Percentiles rank a stretch among this genome's conserved stretches.
Evolutionary conservation across 2,888 invertebrate species (phyloP).

Genomic region (Busseola fusca): DNA sequence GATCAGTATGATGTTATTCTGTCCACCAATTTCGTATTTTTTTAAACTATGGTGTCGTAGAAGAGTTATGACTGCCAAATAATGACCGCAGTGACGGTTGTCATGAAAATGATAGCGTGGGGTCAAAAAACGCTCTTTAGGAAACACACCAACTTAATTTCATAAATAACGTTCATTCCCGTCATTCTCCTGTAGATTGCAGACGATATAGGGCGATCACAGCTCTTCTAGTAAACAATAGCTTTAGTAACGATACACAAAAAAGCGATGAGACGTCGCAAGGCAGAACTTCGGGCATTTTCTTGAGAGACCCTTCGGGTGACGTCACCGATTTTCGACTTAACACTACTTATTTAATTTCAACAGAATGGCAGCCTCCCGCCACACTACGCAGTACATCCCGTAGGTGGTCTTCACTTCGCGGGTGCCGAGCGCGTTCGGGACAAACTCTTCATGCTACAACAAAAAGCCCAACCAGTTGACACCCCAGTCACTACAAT

Average conservation of each 20-base stretch:
- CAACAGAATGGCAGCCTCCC: slow-evolving; percentile 73
- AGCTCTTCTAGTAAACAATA: neutral
- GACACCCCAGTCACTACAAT: slow-evolving; percentile 45
- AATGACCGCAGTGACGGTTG: neutral
- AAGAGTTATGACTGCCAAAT: neutral
- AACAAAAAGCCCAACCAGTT: slow-evolving; percentile 55
- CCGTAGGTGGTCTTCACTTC: slow-evolving; percentile 81
- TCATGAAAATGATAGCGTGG: neutral
- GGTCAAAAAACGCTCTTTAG: neutral
- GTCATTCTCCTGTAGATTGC: neutral
- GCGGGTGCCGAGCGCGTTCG: slow-evolving; percentile 83
- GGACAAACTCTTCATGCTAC: slow-evolving; percentile 71
- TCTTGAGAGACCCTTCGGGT: neutral
- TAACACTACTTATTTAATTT: neutral
- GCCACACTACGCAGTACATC: slow-evolving; percentile 79
- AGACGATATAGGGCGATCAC: neutral
- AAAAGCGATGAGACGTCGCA: neutral
- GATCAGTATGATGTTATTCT: neutral
- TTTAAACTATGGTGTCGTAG: neutral
- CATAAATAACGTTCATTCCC: neutral
- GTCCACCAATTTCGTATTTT: neutral
- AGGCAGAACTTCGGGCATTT: neutral
- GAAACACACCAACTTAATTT: neutral
- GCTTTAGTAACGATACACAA: neutral
- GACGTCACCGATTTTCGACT: neutral